These are phyloP conservation scores for Solen grandis DNA, from an alignment of 1,140 invertebrate genomes.

Conservation along the genomic window DNA sequence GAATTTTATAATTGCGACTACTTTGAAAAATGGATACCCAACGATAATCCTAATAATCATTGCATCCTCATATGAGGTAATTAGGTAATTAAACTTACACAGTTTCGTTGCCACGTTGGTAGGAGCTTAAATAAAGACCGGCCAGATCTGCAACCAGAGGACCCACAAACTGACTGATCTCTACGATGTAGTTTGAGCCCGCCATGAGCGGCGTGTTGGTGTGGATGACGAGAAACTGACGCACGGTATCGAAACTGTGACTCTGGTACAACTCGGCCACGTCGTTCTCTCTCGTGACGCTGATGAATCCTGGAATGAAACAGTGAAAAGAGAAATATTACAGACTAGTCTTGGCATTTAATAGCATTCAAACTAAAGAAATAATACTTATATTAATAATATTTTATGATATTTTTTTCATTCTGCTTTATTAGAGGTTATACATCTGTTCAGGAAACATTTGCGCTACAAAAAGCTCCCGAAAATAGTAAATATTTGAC, in stretches of 20 bases:
- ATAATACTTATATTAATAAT: too few relatives aligned
- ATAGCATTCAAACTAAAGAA: too few relatives aligned
- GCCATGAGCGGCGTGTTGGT: slow-evolving; percentile 81
- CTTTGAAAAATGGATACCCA: too few relatives aligned
- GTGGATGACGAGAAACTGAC: slow-evolving; percentile 85
- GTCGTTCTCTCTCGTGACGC: not conserved
- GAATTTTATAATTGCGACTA: too few relatives aligned
- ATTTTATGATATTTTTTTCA: too few relatives aligned
- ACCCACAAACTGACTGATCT: slow-evolving; percentile 84
- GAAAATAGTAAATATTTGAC: too few relatives aligned
- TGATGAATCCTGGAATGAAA: not conserved
- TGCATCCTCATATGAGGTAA: too few relatives aligned
- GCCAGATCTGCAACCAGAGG: slow-evolving; percentile 86
- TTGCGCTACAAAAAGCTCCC: too few relatives aligned
- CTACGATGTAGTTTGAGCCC: slow-evolving; percentile 84
- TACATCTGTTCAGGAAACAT: too few relatives aligned
- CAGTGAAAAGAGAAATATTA: not conserved
- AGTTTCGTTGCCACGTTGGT: slow-evolving; percentile 29
- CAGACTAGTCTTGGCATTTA: too few relatives aligned
- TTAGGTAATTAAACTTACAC: slow-evolving; percentile 48
- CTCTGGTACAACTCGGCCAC: slow-evolving; percentile 14
- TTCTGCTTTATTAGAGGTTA: too few relatives aligned
- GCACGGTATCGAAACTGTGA: slow-evolving; percentile 82
- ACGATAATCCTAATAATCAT: too few relatives aligned
- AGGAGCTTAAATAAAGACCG: slow-evolving; percentile 57